Conservation (phyloP, 2,888 invertebrate species). For the Hyposoter dolosus region DNA sequence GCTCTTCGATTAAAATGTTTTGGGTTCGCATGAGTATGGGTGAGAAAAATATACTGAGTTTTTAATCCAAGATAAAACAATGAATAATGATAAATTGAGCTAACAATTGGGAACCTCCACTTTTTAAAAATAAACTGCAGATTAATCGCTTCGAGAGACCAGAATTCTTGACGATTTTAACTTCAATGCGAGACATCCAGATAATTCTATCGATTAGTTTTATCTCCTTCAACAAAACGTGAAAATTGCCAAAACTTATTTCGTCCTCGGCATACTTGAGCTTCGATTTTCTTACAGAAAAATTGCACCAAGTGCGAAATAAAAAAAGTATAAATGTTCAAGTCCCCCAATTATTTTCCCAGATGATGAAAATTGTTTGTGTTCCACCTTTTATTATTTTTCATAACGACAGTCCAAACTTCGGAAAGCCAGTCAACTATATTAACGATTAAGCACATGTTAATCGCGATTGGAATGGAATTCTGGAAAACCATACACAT, state of each 20-base stretch:
- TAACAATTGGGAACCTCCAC: neutral
- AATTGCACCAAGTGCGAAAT: neutral
- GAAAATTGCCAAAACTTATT: neutral
- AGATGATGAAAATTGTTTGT: neutral
- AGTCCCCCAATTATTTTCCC: neutral
- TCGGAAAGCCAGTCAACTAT: neutral
- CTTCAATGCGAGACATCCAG: neutral
- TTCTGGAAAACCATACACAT: neutral
- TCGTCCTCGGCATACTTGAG: neutral
- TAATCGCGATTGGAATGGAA: neutral
- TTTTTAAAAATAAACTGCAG: neutral
- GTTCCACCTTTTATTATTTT: too few species aligned
- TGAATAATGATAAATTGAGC: too few species aligned
- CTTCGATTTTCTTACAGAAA: neutral
- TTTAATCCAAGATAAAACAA: neutral
- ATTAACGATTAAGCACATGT: neutral
- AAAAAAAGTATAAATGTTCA: too few species aligned
- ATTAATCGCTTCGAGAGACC: neutral
- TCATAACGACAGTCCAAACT: neutral
- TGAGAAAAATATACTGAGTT: neutral
- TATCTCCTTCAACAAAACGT: neutral
- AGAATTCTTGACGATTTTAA: neutral
- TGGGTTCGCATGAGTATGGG: neutral
- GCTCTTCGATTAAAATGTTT: constrained; percentile 14
- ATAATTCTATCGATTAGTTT: neutral